Conservation (phyloP, 2,797 vertebrate genomes). For the Muscicapa comitata region DNA sequence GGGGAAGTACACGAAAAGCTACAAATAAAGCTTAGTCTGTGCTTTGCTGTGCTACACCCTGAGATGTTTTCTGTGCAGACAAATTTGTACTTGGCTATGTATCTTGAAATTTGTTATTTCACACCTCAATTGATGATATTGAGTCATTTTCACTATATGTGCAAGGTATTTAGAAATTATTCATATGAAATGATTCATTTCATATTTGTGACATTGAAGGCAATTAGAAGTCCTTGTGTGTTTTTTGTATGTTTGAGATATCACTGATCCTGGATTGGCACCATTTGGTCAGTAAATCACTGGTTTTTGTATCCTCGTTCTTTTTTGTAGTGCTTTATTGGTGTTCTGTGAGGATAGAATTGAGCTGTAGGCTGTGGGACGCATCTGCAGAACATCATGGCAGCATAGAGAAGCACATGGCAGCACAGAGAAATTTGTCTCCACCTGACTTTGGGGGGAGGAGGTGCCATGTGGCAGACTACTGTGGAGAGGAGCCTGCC, state of each 20-base stretch:
- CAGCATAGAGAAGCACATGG: neutral
- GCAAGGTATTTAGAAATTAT: neutral
- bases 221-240: neutral
- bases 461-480: neutral
- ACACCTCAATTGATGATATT: neutral
- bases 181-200: neutral
- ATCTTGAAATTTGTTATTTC: neutral
- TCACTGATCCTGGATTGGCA: neutral
- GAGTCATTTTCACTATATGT: neutral
- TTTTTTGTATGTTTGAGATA: neutral
- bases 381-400: neutral
- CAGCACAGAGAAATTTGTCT: neutral
- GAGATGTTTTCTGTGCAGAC: neutral
- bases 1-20: neutral
- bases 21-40: neutral
- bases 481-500: neutral
- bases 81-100: neutral
- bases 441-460: accelerated
- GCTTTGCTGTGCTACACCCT: neutral
- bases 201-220: neutral
- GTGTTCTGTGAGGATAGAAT: neutral
- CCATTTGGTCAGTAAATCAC: neutral
- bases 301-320: neutral
- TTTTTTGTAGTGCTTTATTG: neutral
- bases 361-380: neutral